Conservation (phyloP, 2,113 vertebrate genomes). For the Pelvicachromis taeniatus region DNA sequence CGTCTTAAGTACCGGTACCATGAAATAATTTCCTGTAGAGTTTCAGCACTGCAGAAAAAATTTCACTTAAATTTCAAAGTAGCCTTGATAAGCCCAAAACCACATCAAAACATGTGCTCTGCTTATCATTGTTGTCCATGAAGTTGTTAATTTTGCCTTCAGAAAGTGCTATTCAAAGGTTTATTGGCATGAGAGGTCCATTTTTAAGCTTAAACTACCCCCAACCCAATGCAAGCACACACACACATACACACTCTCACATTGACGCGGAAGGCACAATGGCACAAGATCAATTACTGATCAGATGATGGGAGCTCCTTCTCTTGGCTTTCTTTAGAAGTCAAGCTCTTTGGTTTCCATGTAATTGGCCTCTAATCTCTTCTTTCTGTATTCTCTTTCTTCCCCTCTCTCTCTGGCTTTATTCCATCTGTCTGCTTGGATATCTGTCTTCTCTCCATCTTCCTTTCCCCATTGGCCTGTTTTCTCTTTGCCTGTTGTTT, state of each 20-base stretch:
- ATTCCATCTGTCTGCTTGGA: slow-evolving; percentile 17
- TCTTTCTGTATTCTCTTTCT: slow-evolving; percentile 33
- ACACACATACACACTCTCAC: background rate
- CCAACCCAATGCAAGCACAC: background rate
- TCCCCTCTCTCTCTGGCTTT: slow-evolving; percentile 19
- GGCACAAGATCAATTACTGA: slow-evolving; percentile 52
- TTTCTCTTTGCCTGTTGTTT: slow-evolving; percentile 2
- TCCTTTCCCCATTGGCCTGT: slow-evolving; percentile 5
- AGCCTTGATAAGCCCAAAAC: slow-evolving; percentile 1
- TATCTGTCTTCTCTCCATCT: slow-evolving; percentile 24
- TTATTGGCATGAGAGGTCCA: background rate
- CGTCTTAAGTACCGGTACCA: background rate
- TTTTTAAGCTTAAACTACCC: background rate
- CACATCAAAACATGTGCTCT: slow-evolving; percentile 12
- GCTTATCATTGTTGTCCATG: slow-evolving; percentile 4
- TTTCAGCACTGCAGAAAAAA: slow-evolving; percentile 11
- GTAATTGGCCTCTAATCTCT: slow-evolving; percentile 58
- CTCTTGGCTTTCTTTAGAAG: slow-evolving; percentile 43
- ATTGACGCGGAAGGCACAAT: slow-evolving; percentile 18
- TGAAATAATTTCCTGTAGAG: slow-evolving; percentile 1
- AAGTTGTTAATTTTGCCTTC: background rate
- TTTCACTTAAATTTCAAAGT: slow-evolving; percentile 12
- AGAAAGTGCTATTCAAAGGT: slow-evolving; percentile 6
- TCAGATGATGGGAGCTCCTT: slow-evolving; percentile 37
- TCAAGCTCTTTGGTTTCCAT: slow-evolving; percentile 36